Evolutionary conservation across 2,888 invertebrate genomes (phyloP).

Genomic region (Cepaea hortensis): DNA sequence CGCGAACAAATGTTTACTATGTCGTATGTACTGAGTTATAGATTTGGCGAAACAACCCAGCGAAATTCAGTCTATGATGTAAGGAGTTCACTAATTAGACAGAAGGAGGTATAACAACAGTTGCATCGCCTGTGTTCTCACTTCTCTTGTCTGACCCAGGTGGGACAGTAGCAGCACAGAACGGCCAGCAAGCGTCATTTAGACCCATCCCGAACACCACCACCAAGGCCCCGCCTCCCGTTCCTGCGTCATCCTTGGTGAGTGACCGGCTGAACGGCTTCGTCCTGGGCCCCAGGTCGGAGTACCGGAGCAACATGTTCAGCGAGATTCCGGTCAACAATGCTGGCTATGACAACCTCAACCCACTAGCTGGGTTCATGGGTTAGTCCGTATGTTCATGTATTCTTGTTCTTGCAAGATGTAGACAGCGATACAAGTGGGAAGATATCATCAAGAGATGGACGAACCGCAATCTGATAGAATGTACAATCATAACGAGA

Average conservation of each 20-base stretch:
- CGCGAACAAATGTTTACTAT: too few species aligned
- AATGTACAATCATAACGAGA: too few species aligned
- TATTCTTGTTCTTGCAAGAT: not conserved
- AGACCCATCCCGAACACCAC: not conserved
- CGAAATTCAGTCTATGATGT: too few species aligned
- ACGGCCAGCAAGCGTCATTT: not conserved
- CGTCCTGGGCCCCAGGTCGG: slow-evolving; percentile 29
- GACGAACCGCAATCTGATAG: too few species aligned
- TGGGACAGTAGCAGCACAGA: slow-evolving; percentile 1
- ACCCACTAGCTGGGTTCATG: slow-evolving; percentile 19
- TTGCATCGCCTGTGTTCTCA: too few species aligned
- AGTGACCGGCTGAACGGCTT: slow-evolving; percentile 30
- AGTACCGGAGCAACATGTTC: slow-evolving; percentile 27
- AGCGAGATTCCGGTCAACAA: slow-evolving; percentile 15
- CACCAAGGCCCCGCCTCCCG: slow-evolving; percentile 12
- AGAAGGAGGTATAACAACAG: too few species aligned
- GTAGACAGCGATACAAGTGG: too few species aligned
- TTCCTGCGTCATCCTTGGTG: not conserved
- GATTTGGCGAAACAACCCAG: too few species aligned
- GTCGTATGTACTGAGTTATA: too few species aligned
- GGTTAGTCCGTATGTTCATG: not conserved
- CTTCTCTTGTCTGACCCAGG: not conserved
- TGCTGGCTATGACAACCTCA: slow-evolving; percentile 23
- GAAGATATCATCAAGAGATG: too few species aligned
- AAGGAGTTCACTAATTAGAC: too few species aligned